phyloP scores from a whole-genome alignment of 1,140 invertebrate species.

The Temnothorax curvispinosus region DNA sequence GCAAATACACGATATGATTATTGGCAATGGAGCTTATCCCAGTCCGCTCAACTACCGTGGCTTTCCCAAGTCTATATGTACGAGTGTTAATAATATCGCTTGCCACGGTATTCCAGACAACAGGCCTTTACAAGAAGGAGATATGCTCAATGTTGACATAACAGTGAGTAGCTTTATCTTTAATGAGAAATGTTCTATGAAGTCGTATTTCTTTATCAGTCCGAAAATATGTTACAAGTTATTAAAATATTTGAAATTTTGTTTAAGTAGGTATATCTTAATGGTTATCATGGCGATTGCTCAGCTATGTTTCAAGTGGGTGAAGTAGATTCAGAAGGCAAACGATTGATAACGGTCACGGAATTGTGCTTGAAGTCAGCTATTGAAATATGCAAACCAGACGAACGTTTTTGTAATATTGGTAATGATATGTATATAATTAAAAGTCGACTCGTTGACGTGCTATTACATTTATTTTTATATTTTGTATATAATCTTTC shows the following conservation, averaged over 20 bases:
- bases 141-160: slow-evolving; percentile 97
- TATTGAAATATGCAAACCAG: slow-evolving; percentile 92
- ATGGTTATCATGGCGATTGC: slow-evolving; percentile 97
- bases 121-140: slow-evolving; percentile 92
- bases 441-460: background rate
- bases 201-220: background rate
- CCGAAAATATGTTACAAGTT: background rate
- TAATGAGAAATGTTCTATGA: background rate
- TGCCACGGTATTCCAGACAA: slow-evolving; percentile 98
- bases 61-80: slow-evolving; percentile 98
- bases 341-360: slow-evolving; percentile 90
- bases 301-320: slow-evolving; percentile 95
- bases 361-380: slow-evolving; percentile 90
- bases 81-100: slow-evolving; percentile 97
- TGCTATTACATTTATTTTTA: slow-evolving; percentile 14
- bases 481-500: slow-evolving; percentile 38
- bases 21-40: slow-evolving; percentile 93
- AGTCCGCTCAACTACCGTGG: slow-evolving; percentile 94
- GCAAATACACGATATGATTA: slow-evolving; percentile 90
- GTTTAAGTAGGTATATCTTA: slow-evolving; percentile 90
- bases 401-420: slow-evolving; percentile 90
- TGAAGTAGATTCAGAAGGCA: slow-evolving; percentile 91
- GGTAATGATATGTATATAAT: slow-evolving; percentile 85
- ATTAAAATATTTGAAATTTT: slow-evolving; percentile 9
- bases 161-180: slow-evolving; percentile 88